Conservation (phyloP, 2,113 vertebrate species). For the Oplegnathus fasciatus region DNA sequence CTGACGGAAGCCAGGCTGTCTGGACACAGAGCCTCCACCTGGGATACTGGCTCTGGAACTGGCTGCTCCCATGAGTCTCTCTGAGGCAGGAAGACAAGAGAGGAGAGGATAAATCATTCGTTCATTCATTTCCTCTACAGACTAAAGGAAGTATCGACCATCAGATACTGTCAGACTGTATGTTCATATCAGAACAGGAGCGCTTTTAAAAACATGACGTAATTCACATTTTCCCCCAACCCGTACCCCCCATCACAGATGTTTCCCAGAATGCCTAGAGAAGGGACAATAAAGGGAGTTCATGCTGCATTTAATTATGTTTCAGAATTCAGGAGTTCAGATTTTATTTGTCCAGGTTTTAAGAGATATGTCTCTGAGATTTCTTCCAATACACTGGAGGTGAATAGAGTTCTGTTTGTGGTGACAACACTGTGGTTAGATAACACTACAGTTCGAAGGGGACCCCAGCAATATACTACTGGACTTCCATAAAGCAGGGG, state of each 20-base stretch:
- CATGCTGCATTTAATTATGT: background rate
- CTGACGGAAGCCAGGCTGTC: conserved; percentile 84
- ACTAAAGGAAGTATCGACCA: background rate
- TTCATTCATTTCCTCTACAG: background rate
- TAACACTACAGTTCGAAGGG: too few species aligned
- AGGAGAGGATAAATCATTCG: conserved; percentile 25
- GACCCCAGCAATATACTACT: too few species aligned
- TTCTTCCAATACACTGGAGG: too few species aligned
- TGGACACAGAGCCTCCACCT: conserved; percentile 81
- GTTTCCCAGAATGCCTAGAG: background rate
- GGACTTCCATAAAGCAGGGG: too few species aligned
- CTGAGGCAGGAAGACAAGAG: conserved; percentile 77
- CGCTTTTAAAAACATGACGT: background rate
- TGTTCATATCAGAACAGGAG: conserved; percentile 7
- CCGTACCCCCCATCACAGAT: background rate
- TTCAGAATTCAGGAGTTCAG: background rate
- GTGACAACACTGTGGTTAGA: too few species aligned
- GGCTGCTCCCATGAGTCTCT: conserved; percentile 93
- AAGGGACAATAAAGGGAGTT: background rate
- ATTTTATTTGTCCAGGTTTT: too few species aligned
- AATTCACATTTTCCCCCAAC: background rate
- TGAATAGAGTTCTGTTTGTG: too few species aligned
- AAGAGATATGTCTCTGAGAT: too few species aligned
- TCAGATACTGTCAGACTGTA: background rate
- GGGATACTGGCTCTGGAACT: conserved; percentile 82